Evolutionary conservation across 2,113 vertebrate genomes (phyloP).

Genomic region (Rattus norvegicus): DNA sequence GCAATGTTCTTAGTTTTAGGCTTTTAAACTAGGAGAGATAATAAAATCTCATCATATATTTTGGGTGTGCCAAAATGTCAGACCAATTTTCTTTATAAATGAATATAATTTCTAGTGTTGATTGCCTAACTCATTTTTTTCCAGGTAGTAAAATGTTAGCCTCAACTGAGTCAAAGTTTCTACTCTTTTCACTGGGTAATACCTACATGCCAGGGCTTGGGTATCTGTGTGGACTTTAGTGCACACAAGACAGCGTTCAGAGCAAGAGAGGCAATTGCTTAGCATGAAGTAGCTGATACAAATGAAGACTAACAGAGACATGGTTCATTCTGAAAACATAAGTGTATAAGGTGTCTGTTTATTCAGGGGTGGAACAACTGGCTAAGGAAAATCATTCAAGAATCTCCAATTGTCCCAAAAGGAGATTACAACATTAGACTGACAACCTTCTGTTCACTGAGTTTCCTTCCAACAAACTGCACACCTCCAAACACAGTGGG

Average conservation of each 20-base stretch:
- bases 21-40: constrained; percentile 3
- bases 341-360: not conserved
- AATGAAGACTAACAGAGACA: not conserved
- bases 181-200: not conserved
- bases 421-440: not conserved
- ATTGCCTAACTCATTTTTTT: not conserved
- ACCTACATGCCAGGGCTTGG: not conserved
- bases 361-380: not conserved
- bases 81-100: constrained; percentile 10
- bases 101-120: constrained; percentile 18
- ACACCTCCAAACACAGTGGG: not conserved
- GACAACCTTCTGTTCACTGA: not conserved
- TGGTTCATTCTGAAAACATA: not conserved
- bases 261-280: not conserved
- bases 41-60: not conserved
- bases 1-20: not conserved
- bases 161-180: not conserved
- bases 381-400: not conserved
- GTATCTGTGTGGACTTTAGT: not conserved
- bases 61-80: not conserved
- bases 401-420: not conserved
- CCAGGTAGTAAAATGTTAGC: not conserved
- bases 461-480: constrained; percentile 31
- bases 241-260: not conserved
- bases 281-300: not conserved